Base-by-base conservation (phyloP, 2,113 vertebrate genomes). In the Setophaga petechia region DNA sequence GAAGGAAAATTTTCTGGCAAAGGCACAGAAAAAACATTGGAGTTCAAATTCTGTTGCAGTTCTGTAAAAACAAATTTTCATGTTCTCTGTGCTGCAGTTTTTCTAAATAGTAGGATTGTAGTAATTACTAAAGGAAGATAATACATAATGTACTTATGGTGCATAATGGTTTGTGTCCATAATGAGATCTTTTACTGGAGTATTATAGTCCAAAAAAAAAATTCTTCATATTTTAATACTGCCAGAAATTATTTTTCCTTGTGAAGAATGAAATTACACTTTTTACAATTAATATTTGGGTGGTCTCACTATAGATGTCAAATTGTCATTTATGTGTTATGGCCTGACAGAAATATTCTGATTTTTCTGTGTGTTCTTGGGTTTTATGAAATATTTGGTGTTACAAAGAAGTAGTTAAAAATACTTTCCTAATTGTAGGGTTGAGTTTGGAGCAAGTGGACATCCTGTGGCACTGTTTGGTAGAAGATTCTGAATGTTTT, bases 401-500 rank as follows among this genome's bases (percentile, higher is more conserved):
- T 37, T 81, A 22, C 1, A 63, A 55, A 90, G 43, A 33, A 75
- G 11, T 27, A 30, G 33, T 87, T 93, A 62, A 89, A 90, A 91
- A 51, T 55, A 6, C 57, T 93, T 95, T 65, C 68, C 66, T 72
- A 21, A 49, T 54, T 95, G 44, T 95, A 99, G 99, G 99, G 74
- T 95, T 99, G 93, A 99, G 99, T 96, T 98, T 99, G 98, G 99
- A 99, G 78, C 99, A 99, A 98, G 99, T 99, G 67, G 99, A 99
- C 97, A 99, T 99, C 96, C 97, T 99, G 93, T 99, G 99, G 99
- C 99, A 99, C 96, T 99, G 99, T 96, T 98, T 99, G 87, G 99
- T 99, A 69, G 99, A 99, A 98, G 99, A 99, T 90, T 98, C 98
- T 10, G 99, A 99, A 94, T 99, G 99, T 93, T 99, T 99, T 1